Percentiles rank a stretch among this genome's conserved stretches.
phyloP scores from a whole-genome alignment of 2,113 vertebrate species.

The Apodemus sylvaticus region DNA sequence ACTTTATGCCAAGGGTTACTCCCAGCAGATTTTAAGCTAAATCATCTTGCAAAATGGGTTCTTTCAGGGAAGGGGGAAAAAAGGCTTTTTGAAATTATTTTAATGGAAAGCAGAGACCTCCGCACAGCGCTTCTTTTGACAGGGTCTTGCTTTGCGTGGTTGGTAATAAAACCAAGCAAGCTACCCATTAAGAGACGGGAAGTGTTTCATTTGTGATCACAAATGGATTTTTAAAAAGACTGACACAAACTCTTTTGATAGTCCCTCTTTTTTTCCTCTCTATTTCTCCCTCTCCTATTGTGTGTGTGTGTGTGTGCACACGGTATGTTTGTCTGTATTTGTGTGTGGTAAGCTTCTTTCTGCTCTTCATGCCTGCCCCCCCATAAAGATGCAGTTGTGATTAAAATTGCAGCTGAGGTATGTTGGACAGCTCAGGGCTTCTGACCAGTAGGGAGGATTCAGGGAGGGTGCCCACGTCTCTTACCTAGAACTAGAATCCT shows the following conservation, averaged over 20 bases:
- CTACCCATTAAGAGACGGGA: conserved; percentile 88
- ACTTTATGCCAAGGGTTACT: conserved; percentile 99
- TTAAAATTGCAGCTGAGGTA: conserved; percentile 85
- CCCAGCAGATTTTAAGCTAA: conserved; percentile 96
- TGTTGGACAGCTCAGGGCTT: conserved; percentile 83
- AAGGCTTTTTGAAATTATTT: conserved; percentile 89
- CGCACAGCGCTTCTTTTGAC: conserved; percentile 86
- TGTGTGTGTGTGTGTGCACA: fast-evolving
- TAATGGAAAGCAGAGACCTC: conserved; percentile 88
- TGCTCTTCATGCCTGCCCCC: conserved; percentile 88
- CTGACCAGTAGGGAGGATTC: conserved; percentile 82
- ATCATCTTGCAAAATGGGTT: conserved; percentile 97
- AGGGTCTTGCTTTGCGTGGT: conserved; percentile 92
- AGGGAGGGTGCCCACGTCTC: conserved; percentile 81
- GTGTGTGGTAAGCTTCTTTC: conserved; percentile 87
- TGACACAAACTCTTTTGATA: conserved; percentile 79
- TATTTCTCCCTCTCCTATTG: not conserved
- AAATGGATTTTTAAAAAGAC: conserved; percentile 91
- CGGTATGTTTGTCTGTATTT: not conserved
- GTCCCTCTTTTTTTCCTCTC: not conserved
- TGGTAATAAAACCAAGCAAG: conserved; percentile 89
- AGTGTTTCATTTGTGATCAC: conserved; percentile 92
- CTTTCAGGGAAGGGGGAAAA: conserved; percentile 84
- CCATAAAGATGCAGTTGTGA: conserved; percentile 84
- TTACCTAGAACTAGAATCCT: conserved; percentile 90